A percentile compares a stretch with the other conserved stretches of the same genome.
Evolutionary conservation across 2,113 vertebrate genomes (phyloP).

Genomic region (Corythornis cristatus): DNA sequence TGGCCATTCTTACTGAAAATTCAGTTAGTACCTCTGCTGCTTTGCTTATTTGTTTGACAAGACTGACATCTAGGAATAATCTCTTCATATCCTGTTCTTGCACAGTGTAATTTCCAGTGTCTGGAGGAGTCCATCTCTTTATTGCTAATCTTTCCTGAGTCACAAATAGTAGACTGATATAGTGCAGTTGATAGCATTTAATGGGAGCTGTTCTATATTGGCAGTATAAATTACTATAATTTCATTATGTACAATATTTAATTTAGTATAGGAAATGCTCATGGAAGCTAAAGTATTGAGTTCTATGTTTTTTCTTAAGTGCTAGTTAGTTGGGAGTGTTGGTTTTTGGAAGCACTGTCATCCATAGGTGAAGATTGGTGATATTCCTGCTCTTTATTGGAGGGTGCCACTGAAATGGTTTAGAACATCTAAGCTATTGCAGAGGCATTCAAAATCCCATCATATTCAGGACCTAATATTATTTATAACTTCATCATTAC

Average conservation of each 20-base stretch:
- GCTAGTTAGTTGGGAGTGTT: background rate
- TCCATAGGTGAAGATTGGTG: background rate
- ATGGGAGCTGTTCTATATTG: background rate
- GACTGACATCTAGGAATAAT: background rate
- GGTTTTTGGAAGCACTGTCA: background rate
- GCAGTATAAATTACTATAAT: background rate
- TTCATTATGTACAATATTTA: background rate
- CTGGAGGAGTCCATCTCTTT: background rate
- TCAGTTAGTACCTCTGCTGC: background rate
- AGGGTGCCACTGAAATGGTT: background rate
- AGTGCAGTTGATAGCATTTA: background rate
- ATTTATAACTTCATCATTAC: background rate
- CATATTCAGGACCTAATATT: background rate
- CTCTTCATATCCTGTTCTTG: background rate
- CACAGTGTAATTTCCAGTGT: background rate
- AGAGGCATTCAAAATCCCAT: background rate
- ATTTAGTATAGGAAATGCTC: background rate
- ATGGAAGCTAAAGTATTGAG: background rate
- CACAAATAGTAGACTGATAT: background rate
- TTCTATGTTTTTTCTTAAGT: background rate
- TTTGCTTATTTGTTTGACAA: background rate
- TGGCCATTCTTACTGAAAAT: background rate
- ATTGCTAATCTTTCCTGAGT: background rate
- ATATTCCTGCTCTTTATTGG: background rate
- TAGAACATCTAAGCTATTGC: background rate